Percentiles rank a stretch among this genome's conserved stretches.
Evolutionary conservation across 1,140 invertebrate species (phyloP).

Genomic region (Mactra quadrangularis): DNA sequence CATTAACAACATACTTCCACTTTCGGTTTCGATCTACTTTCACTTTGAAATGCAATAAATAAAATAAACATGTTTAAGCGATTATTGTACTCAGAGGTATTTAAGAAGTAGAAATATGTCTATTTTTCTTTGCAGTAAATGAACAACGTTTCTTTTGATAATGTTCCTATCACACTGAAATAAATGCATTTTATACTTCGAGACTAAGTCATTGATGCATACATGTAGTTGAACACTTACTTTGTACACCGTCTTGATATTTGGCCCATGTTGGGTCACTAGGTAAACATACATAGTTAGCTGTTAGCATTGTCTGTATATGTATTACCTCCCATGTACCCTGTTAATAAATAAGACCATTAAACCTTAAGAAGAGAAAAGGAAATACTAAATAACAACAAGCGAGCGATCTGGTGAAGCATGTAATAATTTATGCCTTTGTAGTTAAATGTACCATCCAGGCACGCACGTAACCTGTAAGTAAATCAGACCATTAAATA

Average conservation of each 20-base stretch:
- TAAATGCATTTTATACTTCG: too few relatives aligned
- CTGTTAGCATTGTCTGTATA: conserved; percentile 3
- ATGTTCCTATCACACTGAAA: too few relatives aligned
- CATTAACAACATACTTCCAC: too few relatives aligned
- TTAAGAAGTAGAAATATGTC: too few relatives aligned
- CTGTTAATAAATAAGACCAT: neutral
- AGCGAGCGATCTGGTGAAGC: neutral
- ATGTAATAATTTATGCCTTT: neutral
- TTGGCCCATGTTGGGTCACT: neutral
- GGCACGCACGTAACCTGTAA: neutral
- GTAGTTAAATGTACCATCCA: neutral
- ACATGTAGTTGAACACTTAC: neutral
- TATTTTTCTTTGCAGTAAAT: too few relatives aligned
- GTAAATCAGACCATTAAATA: too few relatives aligned
- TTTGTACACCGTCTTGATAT: conserved; percentile 8
- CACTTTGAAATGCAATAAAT: too few relatives aligned
- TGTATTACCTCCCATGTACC: conserved; percentile 3
- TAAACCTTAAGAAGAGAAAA: neutral
- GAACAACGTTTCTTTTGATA: too few relatives aligned
- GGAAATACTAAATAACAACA: neutral
- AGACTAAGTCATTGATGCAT: too few relatives aligned
- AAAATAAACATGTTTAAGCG: too few relatives aligned
- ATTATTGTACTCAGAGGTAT: too few relatives aligned
- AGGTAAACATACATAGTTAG: conserved; percentile 8
- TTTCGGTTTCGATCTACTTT: too few relatives aligned